phyloP scores from a whole-genome alignment of 2,797 vertebrate genomes.

The Lycodopsis pacificus region DNA sequence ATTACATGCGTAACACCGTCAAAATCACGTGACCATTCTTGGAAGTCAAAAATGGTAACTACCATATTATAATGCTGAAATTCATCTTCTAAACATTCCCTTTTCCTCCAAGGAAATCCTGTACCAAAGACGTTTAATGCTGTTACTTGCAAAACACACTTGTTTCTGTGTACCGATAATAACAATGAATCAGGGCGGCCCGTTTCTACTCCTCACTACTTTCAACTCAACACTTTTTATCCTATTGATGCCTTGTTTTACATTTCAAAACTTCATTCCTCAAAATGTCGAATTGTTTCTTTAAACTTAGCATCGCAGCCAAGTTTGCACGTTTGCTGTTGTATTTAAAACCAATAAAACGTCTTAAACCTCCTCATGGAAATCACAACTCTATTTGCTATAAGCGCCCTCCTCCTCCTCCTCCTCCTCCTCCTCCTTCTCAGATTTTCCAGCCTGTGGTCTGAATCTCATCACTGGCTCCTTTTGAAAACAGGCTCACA shows the following conservation, averaged over 20 bases:
- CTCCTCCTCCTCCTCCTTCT: constrained; percentile 12
- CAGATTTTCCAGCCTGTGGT: constrained; percentile 84
- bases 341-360: constrained; percentile 34
- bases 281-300: not conserved
- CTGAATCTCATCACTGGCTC: constrained; percentile 91
- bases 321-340: constrained; percentile 23
- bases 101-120: not conserved
- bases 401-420: not conserved
- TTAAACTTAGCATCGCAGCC: not conserved
- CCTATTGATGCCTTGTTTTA: not conserved
- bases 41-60: not conserved
- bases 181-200: not conserved
- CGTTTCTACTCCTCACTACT: not conserved
- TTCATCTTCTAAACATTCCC: not conserved
- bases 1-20: not conserved
- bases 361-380: constrained; percentile 34
- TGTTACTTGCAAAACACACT: not conserved
- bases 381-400: constrained; percentile 63
- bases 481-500: constrained; percentile 92
- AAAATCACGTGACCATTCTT: not conserved
- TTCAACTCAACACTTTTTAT: not conserved
- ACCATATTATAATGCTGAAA: not conserved
- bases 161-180: not conserved
- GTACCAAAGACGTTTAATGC: too few species aligned
- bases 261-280: not conserved